Conservation (phyloP, 2,888 invertebrate genomes). For the Melangyna quadrimaculata region DNA sequence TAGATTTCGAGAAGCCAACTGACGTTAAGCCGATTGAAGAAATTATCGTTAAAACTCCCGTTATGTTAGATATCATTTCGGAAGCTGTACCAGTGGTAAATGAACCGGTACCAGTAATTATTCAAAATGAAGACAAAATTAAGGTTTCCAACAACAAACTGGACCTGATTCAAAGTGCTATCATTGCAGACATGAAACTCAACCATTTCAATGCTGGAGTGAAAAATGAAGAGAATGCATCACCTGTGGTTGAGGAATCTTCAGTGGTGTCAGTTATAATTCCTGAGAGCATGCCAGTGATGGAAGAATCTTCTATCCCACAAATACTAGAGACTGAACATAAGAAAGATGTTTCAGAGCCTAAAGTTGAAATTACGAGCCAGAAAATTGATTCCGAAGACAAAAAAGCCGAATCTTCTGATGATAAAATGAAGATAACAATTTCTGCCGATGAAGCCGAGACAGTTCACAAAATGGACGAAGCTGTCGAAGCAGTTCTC, state of each 20-base stretch:
- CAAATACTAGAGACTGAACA: not conserved
- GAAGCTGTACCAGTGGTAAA: not conserved
- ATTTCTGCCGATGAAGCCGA: no score
- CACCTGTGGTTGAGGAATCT: not conserved
- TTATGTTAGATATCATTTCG: no score
- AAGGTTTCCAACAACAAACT: not conserved
- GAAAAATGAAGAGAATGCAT: not conserved
- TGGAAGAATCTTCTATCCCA: not conserved
- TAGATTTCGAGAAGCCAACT: not conserved
- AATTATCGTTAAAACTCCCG: not conserved
- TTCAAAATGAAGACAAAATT: not conserved
- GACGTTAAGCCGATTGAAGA: not conserved
- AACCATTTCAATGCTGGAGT: not conserved
- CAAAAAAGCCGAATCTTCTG: no score
- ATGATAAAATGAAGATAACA: no score
- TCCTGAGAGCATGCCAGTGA: not conserved
- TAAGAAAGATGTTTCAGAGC: not conserved
- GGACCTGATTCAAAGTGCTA: not conserved
- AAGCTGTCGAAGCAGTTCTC: no score
- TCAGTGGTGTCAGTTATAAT: not conserved
- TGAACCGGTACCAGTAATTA: not conserved
- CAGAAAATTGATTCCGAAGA: no score
- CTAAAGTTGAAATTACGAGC: not conserved
- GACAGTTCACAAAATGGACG: no score
- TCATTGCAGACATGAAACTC: not conserved